phyloP scores from a whole-genome alignment of 2,797 vertebrate genomes.

The Enteromius fasciolatus region DNA sequence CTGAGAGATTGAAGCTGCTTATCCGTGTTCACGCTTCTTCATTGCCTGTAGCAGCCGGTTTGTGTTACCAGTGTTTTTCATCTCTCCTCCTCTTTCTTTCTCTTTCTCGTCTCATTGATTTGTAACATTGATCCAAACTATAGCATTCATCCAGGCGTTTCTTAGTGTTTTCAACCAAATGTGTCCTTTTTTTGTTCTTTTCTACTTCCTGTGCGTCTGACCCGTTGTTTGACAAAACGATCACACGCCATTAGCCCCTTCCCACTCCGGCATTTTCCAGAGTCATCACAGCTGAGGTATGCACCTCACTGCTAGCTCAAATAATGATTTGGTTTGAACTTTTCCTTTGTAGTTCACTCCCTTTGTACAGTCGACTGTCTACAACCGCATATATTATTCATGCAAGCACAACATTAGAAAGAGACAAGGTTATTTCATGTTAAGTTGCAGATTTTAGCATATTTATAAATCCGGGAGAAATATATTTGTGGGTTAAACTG shows the following conservation, averaged over 20 bases:
- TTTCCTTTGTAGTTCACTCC: slow-evolving; percentile 37
- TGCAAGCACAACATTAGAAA: slow-evolving; percentile 15
- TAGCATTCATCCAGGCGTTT: slow-evolving; percentile 28
- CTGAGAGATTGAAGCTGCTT: neutral
- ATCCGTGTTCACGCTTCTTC: slow-evolving; percentile 9
- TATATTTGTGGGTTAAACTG: neutral
- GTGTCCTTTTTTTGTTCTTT: slow-evolving; percentile 38
- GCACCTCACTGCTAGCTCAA: slow-evolving; percentile 27
- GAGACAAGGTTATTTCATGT: slow-evolving; percentile 9
- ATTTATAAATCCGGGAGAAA: slow-evolving; percentile 2
- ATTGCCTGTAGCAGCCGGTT: slow-evolving; percentile 33
- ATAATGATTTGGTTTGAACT: slow-evolving; percentile 27
- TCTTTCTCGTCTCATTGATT: slow-evolving; percentile 56
- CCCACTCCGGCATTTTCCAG: slow-evolving; percentile 44
- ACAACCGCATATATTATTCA: slow-evolving; percentile 33
- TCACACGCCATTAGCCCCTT: slow-evolving; percentile 54
- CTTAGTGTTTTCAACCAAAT: slow-evolving; percentile 5
- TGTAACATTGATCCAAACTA: slow-evolving; percentile 57
- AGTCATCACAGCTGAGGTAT: slow-evolving; percentile 25
- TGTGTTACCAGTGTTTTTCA: slow-evolving; percentile 26
- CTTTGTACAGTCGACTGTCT: slow-evolving; percentile 19
- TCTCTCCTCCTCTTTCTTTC: slow-evolving; percentile 8
- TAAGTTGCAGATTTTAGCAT: neutral
- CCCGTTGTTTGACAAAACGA: slow-evolving; percentile 60
- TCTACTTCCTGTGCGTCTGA: slow-evolving; percentile 47